Conservation (phyloP, 2,113 vertebrate genomes). For the Phrynocephalus versicolor region DNA sequence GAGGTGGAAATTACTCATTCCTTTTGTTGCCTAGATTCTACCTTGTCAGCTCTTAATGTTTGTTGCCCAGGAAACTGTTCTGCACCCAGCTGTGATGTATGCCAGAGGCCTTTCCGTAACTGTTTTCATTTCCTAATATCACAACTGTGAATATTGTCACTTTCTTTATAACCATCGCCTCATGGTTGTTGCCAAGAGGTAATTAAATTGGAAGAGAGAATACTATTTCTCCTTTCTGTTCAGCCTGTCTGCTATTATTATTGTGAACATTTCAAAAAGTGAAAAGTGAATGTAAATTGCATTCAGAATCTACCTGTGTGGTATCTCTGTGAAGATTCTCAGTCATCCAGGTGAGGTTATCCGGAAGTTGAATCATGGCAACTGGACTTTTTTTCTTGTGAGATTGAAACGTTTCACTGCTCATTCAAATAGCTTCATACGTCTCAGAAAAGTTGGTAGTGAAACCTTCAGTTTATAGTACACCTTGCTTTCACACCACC, state of each 20-base stretch:
- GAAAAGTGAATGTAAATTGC: slow-evolving; percentile 45
- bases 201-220: slow-evolving; percentile 45
- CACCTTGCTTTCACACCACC: no score
- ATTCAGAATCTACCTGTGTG: neutral
- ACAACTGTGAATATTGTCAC: slow-evolving; percentile 51
- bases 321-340: no score
- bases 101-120: slow-evolving; percentile 73
- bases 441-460: no score
- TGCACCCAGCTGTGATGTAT: slow-evolving; percentile 71
- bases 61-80: slow-evolving; percentile 76
- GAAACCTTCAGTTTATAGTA: no score
- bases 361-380: no score
- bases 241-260: no score
- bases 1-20: slow-evolving; percentile 51
- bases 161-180: slow-evolving; percentile 53
- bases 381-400: no score
- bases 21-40: slow-evolving; percentile 65
- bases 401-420: no score
- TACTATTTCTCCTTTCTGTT: slow-evolving; percentile 54
- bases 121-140: slow-evolving; percentile 72
- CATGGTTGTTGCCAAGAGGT: slow-evolving; percentile 47
- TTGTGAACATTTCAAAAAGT: no score
- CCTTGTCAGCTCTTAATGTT: slow-evolving; percentile 70
- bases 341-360: no score
- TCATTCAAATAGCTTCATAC: no score